phyloP scores from a whole-genome alignment of 2,888 invertebrate genomes.

The Julus scandinavius region DNA sequence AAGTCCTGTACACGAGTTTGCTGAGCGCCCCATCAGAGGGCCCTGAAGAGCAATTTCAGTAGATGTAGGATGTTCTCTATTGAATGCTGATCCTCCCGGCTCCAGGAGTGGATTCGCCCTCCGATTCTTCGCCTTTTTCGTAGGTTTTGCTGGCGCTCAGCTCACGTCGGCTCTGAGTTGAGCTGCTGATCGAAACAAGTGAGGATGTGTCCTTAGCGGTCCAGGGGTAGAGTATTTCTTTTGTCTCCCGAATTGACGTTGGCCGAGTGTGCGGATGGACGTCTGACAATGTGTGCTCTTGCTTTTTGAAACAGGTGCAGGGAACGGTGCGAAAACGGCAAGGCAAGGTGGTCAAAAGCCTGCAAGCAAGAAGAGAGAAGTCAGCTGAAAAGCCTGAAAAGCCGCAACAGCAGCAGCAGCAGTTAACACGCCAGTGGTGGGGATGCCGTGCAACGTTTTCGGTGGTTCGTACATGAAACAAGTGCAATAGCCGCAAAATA shows the following conservation, averaged over 20 bases:
- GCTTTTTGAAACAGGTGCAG: slow-evolving; percentile 31
- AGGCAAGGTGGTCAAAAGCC: background rate
- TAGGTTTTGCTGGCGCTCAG: background rate
- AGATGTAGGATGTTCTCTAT: background rate
- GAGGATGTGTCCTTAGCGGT: slow-evolving; percentile 33
- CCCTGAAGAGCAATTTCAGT: too few relatives aligned
- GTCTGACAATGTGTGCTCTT: background rate
- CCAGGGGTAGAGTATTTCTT: slow-evolving; percentile 20
- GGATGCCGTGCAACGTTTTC: background rate
- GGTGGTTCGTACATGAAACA: background rate
- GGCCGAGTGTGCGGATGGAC: background rate
- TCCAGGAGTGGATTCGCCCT: background rate
- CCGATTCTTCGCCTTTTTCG: background rate
- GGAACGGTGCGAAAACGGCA: slow-evolving; percentile 19
- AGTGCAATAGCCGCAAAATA: background rate
- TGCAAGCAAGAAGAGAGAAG: background rate
- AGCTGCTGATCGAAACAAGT: background rate
- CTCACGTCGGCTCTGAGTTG: background rate
- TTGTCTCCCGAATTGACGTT: slow-evolving; percentile 3
- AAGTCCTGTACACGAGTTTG: too few relatives aligned
- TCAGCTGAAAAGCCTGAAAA: too few relatives aligned
- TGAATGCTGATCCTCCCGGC: background rate
- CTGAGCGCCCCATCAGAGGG: too few relatives aligned
- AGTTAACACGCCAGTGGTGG: background rate
- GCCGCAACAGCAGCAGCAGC: background rate